Evolutionary conservation across 2,797 vertebrate species (phyloP).

Genomic region (Toxotes lorentzi): DNA sequence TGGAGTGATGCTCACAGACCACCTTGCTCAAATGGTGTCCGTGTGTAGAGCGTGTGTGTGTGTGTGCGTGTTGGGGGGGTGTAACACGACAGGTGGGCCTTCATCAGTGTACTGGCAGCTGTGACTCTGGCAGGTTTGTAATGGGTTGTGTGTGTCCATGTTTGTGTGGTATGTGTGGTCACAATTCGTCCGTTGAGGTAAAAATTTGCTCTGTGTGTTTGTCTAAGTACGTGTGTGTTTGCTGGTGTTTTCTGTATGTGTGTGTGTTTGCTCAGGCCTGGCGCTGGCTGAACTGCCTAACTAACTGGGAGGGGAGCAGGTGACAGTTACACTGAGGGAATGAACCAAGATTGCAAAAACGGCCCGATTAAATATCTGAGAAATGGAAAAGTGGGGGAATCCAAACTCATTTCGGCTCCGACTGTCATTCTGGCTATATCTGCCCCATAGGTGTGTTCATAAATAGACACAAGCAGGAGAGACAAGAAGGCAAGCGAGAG

Average conservation of each 20-base stretch:
- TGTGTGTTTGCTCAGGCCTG: slow-evolving; percentile 61
- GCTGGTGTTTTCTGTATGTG: slow-evolving; percentile 43
- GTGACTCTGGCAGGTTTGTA: slow-evolving; percentile 85
- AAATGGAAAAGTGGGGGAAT: slow-evolving; percentile 79
- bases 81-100: slow-evolving; percentile 87
- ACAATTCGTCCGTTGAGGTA: slow-evolving; percentile 76
- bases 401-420: slow-evolving; percentile 82
- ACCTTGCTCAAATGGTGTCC: slow-evolving; percentile 73
- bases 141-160: slow-evolving; percentile 68
- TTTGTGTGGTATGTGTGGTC: slow-evolving; percentile 67
- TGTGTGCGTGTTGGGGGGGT: slow-evolving; percentile 17
- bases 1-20: slow-evolving; percentile 82
- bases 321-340: slow-evolving; percentile 85
- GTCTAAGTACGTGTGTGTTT: slow-evolving; percentile 56
- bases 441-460: slow-evolving; percentile 77
- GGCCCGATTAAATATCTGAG: slow-evolving; percentile 82
- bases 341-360: slow-evolving; percentile 85
- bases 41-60: slow-evolving; percentile 41
- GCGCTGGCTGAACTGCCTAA: slow-evolving; percentile 76
- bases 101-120: slow-evolving; percentile 88
- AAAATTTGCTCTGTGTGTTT: slow-evolving; percentile 61
- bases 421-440: slow-evolving; percentile 75
- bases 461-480: slow-evolving; percentile 68
- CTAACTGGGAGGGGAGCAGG: slow-evolving; percentile 85
- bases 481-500: slow-evolving; percentile 53